Evolutionary conservation across 2,797 vertebrate species (phyloP), one percentile per base, ranked within the genome.

Genomic region (Pangasius mekongensis): DNA sequence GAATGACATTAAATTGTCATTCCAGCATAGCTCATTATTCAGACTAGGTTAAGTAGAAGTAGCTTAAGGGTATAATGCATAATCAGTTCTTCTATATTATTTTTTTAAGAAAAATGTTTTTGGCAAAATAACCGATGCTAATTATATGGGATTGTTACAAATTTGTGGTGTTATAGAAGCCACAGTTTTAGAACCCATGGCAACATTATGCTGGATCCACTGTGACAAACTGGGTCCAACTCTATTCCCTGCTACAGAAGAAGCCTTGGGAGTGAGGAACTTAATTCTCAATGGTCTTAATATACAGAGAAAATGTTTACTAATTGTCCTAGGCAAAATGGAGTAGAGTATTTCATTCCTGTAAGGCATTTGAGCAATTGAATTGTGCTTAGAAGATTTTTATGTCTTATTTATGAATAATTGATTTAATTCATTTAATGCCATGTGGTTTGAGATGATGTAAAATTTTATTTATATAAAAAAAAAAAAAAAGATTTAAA

Each of bases 391-490:
- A 84, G 71, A 73, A 85, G 84, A 86, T 89, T 87, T 90, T 43
- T 87, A 62, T 91, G 88, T 89, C 88, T 91, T 90, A 91, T 90
- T 91, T 91, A 91, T 91, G 88, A 90, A 89, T 89, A 90, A 87
- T 76, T 82, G 66, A 89, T 89, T 89, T 83, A 83, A 83, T 89
- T 86, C 69, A 67, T 89, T 86, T 89, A 83, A 86, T 86, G 85
- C 85, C 85, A 86, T 86, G 77, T 90, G 88, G 88, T 88, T 90
- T 89, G 69, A 81, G 82, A 89, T 87, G 85, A 88, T 73, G n/a
- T 91, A 89, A 90, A 66, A 78, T 90, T 91, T 90, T 91, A 91
- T 91, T 90, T 90, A 91, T 91, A 83, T 66, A 86, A 0, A 43
- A 9, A 33, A 13, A 73, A 84, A 90, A 87, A 83, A 77, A 89